These are phyloP conservation scores for Elephantulus edwardii DNA, from an alignment of 2,113 vertebrate species.

Conservation along the genomic window DNA sequence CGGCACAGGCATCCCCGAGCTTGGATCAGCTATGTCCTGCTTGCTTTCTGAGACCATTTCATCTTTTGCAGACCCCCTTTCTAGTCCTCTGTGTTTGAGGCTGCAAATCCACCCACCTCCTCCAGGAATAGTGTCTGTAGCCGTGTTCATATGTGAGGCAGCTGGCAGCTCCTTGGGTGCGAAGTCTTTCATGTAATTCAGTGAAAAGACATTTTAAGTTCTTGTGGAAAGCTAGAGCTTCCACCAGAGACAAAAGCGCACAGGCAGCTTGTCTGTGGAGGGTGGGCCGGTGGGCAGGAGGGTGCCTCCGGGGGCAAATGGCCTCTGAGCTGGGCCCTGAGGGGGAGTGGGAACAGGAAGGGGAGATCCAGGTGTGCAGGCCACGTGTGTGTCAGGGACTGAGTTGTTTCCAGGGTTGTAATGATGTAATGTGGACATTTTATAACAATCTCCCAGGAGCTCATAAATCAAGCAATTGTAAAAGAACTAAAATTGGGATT, in stretches of 20 bases:
- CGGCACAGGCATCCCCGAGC: neutral
- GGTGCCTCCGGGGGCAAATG: neutral
- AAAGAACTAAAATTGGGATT: no score
- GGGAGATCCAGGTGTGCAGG: no score
- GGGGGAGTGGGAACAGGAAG: no score
- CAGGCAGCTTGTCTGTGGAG: neutral
- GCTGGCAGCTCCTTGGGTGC: neutral
- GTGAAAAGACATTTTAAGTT: neutral
- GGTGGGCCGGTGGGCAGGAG: rapidly evolving
- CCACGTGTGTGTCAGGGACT: no score
- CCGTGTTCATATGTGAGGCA: neutral
- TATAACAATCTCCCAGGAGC: no score
- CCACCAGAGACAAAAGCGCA: neutral
- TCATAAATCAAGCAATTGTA: no score
- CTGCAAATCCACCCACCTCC: neutral
- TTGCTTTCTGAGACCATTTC: neutral
- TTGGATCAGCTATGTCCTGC: neutral
- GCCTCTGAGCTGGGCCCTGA: neutral
- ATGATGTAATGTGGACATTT: no score
- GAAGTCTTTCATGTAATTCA: neutral
- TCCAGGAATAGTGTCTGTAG: slow-evolving; percentile 22
- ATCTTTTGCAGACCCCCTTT: neutral
- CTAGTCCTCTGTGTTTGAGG: neutral
- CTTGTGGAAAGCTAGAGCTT: neutral
- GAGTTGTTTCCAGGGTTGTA: no score